Base-by-base conservation (phyloP, 2,888 invertebrate genomes). In the Pomacea canaliculata region DNA sequence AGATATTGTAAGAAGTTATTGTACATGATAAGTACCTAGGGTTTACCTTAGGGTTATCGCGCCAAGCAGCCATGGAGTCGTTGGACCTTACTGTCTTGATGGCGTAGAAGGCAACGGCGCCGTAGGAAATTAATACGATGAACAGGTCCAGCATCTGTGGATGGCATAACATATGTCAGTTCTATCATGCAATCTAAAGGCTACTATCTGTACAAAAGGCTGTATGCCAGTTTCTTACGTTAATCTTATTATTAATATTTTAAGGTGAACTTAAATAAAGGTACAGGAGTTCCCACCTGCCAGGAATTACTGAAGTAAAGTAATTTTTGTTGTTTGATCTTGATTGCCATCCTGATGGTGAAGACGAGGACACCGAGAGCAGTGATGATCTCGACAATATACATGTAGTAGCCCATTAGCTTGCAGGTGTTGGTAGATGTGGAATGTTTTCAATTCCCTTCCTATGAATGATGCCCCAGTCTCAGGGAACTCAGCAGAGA, bases 231-330 rank as follows among this genome's bases (percentile, higher is more conserved):
- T 13, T 10, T 18, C 3, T n/a, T 37, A 12, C 12, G n/a, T 37
- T 37, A 37, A 5, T 37, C 37, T 37, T 37, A 37, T 37, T 37
- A 37, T 37, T 23, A 23, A 23, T 23, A 23, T 23, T 37, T 37
- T 37, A 37, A 37, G 37, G 3, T 37, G 3, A 37, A 23, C 23
- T 23, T 37, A 37, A 37, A 37, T 37, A 37, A 37, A 37, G 37
- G 1, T 37, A 37, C 37, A 37, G 37, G 5, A 3, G 37, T 5
- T 5, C 37, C 1, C 37, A 1, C 81, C 76, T 89, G 90, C 92
- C 92, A 92, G 78, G 90, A 88, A 69, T 86, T 83, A 19, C 79
- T 81, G 79, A 91, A 89, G 78, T 89, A 92, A 8, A 71, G 67
- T 59, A 48, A 51, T 16, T 79, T 81, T 67, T 84, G 78, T 12